Evolutionary conservation across 2,797 vertebrate species (phyloP).

Genomic region (Rachycentron canadum): DNA sequence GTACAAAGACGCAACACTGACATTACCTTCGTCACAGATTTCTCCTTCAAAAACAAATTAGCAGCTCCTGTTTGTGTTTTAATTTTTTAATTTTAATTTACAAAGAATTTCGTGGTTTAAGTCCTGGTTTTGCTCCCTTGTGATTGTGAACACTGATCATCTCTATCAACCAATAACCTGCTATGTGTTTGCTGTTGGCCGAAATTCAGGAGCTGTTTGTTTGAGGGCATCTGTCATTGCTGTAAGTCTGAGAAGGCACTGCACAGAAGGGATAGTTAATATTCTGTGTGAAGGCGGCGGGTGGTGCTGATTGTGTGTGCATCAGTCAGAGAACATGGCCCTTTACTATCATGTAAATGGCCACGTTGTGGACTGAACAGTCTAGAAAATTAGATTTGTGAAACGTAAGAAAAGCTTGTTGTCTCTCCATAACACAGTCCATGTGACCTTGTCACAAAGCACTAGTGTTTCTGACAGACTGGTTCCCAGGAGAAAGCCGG

Average conservation of each 20-base stretch:
- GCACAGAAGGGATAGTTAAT: not conserved
- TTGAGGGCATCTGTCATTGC: not conserved
- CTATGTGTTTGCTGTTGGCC: not conserved
- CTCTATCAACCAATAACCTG: not conserved
- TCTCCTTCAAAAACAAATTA: not conserved
- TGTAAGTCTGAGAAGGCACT: not conserved
- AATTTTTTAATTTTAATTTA: too few relatives aligned
- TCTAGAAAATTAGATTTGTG: slow-evolving; percentile 9
- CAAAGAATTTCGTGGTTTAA: not conserved
- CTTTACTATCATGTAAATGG: not conserved
- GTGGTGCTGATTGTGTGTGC: not conserved
- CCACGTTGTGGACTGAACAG: too few relatives aligned
- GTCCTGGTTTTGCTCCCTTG: not conserved
- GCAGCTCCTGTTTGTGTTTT: not conserved
- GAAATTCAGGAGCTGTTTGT: not conserved
- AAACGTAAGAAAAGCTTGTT: slow-evolving; percentile 12
- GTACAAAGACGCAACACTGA: not conserved
- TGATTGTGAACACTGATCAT: not conserved
- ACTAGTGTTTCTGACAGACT: slow-evolving; percentile 22
- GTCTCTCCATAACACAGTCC: slow-evolving; percentile 10
- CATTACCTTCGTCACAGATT: not conserved
- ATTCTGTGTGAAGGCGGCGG: not conserved
- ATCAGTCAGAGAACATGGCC: not conserved
- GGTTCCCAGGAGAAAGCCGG: slow-evolving; percentile 25
- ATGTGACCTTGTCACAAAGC: slow-evolving; percentile 37